Base-by-base conservation (phyloP, 1,140 invertebrate species). In the Conus betulinus region DNA sequence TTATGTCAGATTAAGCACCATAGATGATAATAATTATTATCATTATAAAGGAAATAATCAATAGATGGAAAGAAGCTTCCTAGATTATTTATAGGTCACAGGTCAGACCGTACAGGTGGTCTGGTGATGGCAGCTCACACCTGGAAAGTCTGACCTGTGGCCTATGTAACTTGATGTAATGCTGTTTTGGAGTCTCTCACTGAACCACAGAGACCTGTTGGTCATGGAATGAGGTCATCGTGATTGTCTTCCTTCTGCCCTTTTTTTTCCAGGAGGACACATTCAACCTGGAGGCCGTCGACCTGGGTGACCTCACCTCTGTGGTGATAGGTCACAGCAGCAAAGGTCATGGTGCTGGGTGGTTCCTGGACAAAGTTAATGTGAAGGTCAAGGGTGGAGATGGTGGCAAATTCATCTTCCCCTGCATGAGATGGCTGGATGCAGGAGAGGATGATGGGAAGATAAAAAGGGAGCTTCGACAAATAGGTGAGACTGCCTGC, bases 271-370 rank as follows among this genome's bases (percentile, higher is more conserved):
- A 93, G 91, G 89, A 90, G 20, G 93, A 94, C 87, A 88, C 84
- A 25, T 94, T 94, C 88, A 79, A 90, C 63, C 63, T 94, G 57
- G 93, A 94, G 85, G 92, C 93, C 25, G 93, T 94, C 13, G 89
- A 90, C 23, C 88, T 94, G 15, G 91, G 90, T 79, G 88, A 91
- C 1, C 67, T 94, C 20, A 88, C 88, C 57, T 86, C 90, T 25
- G 83, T 94, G 83, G 90, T 92, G 13, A 89, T 94, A 52, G 91
- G 91, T 89, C 94, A 94, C 84, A 89, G 92, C 88, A 91, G 91
- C n/a, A 90, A 90, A 67, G 93, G 93, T 83, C 91, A 91, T 60
- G 93, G 94, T 27, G 89, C 93, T 84, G 94, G 94, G 81, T 92
- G 93, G 90, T 94, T 90, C 82, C 81, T 93, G 84, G 92, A 94